These are phyloP conservation scores for Ferrisia virgata DNA, from an alignment of 2,888 invertebrate species.

Conservation along the genomic window DNA sequence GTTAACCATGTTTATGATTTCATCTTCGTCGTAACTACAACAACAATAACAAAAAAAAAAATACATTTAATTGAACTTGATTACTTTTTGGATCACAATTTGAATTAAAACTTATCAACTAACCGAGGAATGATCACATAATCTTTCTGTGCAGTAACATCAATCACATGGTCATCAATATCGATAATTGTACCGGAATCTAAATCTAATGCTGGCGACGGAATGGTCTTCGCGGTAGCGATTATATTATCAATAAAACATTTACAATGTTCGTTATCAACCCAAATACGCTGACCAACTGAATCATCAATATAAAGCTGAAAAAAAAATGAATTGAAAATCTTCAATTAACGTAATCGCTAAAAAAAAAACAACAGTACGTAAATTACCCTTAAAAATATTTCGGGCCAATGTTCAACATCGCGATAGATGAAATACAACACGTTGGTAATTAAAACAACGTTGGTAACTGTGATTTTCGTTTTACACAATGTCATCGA, in stretches of 20 bases:
- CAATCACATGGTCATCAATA: slow-evolving; percentile 20
- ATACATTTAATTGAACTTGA: not conserved
- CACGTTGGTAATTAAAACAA: slow-evolving; percentile 77
- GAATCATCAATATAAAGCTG: slow-evolving; percentile 92
- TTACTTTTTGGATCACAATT: not conserved
- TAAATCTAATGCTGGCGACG: slow-evolving; percentile 58
- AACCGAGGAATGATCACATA: not conserved
- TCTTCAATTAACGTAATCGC: too few relatives aligned
- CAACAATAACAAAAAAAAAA: slow-evolving; percentile 49
- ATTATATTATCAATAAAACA: slow-evolving; percentile 87
- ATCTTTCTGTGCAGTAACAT: not conserved
- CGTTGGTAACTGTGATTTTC: slow-evolving; percentile 48
- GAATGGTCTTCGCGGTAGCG: slow-evolving; percentile 77
- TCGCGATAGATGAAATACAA: slow-evolving; percentile 77
- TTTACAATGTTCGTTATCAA: slow-evolving; percentile 86
- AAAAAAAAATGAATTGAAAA: too few relatives aligned
- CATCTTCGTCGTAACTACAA: slow-evolving; percentile 51
- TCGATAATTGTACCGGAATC: slow-evolving; percentile 23
- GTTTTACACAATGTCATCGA: slow-evolving; percentile 48
- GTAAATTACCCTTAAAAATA: slow-evolving; percentile 73
- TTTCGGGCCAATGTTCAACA: slow-evolving; percentile 84
- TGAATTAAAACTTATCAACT: not conserved
- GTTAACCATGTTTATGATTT: slow-evolving; percentile 74
- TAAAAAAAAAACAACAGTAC: not conserved
- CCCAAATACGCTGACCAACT: slow-evolving; percentile 88